Evolutionary conservation across 2,888 invertebrate species (phyloP), one percentile per base, ranked within the genome.

Genomic region (Parelbella ahira): DNA sequence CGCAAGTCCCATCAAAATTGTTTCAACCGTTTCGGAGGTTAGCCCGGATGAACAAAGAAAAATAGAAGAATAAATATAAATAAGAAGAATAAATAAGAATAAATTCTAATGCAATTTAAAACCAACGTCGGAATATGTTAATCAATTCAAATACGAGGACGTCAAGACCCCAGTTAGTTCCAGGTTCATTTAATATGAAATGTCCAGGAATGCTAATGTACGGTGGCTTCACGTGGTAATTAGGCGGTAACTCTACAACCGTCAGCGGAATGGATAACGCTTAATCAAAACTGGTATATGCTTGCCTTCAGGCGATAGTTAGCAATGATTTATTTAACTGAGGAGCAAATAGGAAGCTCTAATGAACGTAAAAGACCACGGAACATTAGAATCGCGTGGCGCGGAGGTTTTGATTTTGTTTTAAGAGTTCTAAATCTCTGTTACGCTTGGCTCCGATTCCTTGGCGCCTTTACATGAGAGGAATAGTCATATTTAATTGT

Each of bases 261-360:
- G 41, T 33, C 41, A 41, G 15, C 38, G 25, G 20, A 41, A 41
- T 41, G 42, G 45, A 45, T 37, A 39, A 28, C 32, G 37, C 29
- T 49, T 48, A 46, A 50, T 50, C 44, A 45, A 48, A 48, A 45
- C 48, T 34, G 46, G 45, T 45, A 42, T 37, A 20, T 38, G 32
- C 27, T 23, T 41, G 41, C 41, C 27, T 33, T 27, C 41, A 7
- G 10, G 27, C 33, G 41, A 33, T 41, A 41, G 33, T 41, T 41
- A 21, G 33, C 13, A 27, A 41, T 33, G 41, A 41, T 41, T 41
- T 41, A 41, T 41, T 33, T 41, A 27, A 33, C 33, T 27, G 33
- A 27, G 9, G 27, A 27, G 33, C 41, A 33, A 33, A 41, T 41
- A 41, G 20, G 32, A 21, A 41, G 33, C 13, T 33, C 21, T 41